Evolutionary conservation across 2,797 vertebrate genomes (phyloP).

Genomic region (Cephalopachus bancanus): DNA sequence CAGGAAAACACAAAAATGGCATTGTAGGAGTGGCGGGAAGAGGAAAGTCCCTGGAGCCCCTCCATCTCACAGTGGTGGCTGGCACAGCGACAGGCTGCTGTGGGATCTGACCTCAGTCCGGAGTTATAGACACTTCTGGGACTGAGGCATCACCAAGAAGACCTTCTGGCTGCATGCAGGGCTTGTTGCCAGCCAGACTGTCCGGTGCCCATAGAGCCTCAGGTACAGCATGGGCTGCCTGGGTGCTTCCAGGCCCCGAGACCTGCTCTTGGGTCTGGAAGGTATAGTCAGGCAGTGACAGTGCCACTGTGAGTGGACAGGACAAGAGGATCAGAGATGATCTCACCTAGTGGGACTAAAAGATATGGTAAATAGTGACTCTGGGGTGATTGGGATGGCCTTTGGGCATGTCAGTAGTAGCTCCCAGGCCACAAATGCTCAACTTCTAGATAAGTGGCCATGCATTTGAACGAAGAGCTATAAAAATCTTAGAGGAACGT

Average conservation of each 20-base stretch:
- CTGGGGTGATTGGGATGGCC: background rate
- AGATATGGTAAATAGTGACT: no score
- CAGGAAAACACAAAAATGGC: background rate
- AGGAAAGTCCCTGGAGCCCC: background rate
- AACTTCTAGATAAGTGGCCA: background rate
- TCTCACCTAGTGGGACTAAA: no score
- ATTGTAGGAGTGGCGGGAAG: background rate
- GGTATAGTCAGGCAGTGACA: no score
- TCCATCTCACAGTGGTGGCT: background rate
- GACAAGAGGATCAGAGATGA: background rate
- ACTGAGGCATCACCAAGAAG: background rate
- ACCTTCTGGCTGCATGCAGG: fast-evolving
- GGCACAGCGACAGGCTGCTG: background rate
- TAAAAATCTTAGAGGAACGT: background rate
- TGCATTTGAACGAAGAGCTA: background rate
- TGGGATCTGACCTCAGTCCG: background rate
- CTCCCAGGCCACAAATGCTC: background rate
- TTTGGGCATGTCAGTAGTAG: background rate
- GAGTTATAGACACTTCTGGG: background rate
- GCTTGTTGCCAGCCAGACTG: background rate
- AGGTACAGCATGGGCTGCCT: background rate
- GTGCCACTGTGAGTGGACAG: background rate
- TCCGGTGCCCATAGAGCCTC: background rate
- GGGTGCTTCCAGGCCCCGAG: background rate
- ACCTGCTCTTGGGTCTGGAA: background rate